Base-by-base conservation (phyloP, 2,797 vertebrate genomes). In the Syngnathus rostellatus region DNA sequence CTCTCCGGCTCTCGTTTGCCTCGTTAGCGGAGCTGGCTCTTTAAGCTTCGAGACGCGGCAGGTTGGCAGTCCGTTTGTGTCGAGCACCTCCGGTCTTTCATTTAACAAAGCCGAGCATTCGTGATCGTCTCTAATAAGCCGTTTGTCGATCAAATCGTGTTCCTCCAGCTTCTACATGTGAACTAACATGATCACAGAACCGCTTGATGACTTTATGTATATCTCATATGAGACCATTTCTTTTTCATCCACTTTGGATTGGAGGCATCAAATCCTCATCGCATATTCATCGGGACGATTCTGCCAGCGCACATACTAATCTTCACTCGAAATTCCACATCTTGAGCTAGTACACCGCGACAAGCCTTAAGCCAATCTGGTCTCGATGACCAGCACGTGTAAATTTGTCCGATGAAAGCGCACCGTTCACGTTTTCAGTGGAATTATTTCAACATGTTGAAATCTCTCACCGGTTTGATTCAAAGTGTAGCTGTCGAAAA, bases 11-110 rank as follows among this genome's bases (percentile, higher is more conserved):
- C 39, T 62, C 40, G 6, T 62, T 25, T 8, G 2, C 40, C 38
- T 45, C 41, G 43, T 62, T 62, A 62, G 41, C 8, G 41, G 21
- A 62, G 21, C 60, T 62, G 9, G 60, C 59, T 23, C 11, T 61
- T 23, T 21, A 23, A 23, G 8, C 39, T 21, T 40, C 8, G 31
- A 57, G 25, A 57, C 54, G 6, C 25, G 54, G 25, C 54, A 60
- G 17, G 58, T 60, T 41, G 58, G 59, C 19, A n/a, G n/a, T 57
- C 54, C 12, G 12, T 16, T 57, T 57, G 54, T 57, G 23, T 57
- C 14, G 14, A 58, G 25, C 14, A 17, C 6, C 55, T 58, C 14
- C 55, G 2, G 14, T 2, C 55, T 58, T 58, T 58, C 14, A 58
- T 57, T 12, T 54, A 3, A 3, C 14, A 54, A 54, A 23, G 21